These are phyloP conservation scores for Fulmarus glacialis DNA, from an alignment of 2,113 vertebrate genomes.

Conservation along the genomic window DNA sequence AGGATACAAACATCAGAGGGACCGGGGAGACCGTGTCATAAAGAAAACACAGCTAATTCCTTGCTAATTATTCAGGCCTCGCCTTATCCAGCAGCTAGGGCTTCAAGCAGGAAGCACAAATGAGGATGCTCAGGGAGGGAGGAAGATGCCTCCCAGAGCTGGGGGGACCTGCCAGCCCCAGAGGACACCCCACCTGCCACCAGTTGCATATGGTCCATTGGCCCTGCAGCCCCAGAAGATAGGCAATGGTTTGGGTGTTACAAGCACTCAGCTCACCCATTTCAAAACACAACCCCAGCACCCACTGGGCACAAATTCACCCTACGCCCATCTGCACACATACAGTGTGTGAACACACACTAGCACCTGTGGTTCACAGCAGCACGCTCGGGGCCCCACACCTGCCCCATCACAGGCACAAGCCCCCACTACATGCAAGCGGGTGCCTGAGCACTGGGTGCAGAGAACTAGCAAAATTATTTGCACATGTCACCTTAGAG, in stretches of 20 bases:
- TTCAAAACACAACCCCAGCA: not conserved
- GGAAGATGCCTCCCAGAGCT: not conserved
- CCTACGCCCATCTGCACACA: rapidly evolving
- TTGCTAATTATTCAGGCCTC: slow-evolving; percentile 35
- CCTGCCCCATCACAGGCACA: not conserved
- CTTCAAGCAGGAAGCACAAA: not conserved
- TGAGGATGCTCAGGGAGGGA: not conserved
- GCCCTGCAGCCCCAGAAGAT: not conserved
- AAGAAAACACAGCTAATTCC: slow-evolving; percentile 23
- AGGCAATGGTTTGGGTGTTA: rapidly evolving
- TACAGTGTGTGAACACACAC: not conserved
- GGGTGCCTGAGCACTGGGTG: not conserved
- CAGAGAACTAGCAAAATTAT: not conserved
- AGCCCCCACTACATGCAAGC: not conserved
- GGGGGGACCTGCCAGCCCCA: not conserved
- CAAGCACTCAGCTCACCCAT: not conserved
- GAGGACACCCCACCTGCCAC: not conserved
- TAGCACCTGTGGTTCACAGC: not conserved
- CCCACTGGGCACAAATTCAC: not conserved
- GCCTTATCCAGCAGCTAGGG: not conserved
- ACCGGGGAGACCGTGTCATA: not conserved
- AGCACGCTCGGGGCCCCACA: not conserved
- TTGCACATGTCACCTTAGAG: not conserved
- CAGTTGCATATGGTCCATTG: rapidly evolving
- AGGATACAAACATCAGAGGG: slow-evolving; percentile 20